Evolutionary conservation across 2,113 vertebrate species (phyloP).

Genomic region (Pedetes capensis): DNA sequence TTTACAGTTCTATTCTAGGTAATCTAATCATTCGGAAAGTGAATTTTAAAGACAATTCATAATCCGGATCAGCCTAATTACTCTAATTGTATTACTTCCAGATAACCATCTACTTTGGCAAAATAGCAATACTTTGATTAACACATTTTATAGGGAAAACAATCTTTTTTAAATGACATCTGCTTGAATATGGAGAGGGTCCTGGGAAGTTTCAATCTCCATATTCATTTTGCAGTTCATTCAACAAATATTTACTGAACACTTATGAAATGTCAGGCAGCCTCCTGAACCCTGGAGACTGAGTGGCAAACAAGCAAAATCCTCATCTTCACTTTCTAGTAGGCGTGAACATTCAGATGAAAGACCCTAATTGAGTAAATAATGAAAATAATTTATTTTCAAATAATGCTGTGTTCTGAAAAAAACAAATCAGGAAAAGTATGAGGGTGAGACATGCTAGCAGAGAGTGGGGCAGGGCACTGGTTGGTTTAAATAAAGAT

Average conservation of each 20-base stretch:
- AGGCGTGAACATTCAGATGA: background rate
- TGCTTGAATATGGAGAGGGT: background rate
- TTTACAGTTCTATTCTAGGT: background rate
- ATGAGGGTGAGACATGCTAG: background rate
- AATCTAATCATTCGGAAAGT: conserved; percentile 25
- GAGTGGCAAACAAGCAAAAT: background rate
- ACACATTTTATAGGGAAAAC: background rate
- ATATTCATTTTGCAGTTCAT: background rate
- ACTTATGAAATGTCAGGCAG: background rate
- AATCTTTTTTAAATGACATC: background rate
- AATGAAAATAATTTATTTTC: background rate
- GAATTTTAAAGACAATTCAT: conserved; percentile 26
- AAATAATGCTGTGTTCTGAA: background rate
- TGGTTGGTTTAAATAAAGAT: background rate
- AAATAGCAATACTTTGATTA: background rate
- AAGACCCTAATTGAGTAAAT: background rate
- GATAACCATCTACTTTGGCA: background rate
- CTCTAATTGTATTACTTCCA: conserved; percentile 5
- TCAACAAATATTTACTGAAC: background rate
- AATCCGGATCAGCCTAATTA: conserved; percentile 42
- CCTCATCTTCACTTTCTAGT: background rate
- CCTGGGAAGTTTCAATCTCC: background rate
- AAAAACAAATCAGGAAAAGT: background rate
- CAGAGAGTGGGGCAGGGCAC: background rate
- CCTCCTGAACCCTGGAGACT: background rate